phyloP scores from a whole-genome alignment of 2,113 vertebrate genomes.

The Eubucco bourcierii region DNA sequence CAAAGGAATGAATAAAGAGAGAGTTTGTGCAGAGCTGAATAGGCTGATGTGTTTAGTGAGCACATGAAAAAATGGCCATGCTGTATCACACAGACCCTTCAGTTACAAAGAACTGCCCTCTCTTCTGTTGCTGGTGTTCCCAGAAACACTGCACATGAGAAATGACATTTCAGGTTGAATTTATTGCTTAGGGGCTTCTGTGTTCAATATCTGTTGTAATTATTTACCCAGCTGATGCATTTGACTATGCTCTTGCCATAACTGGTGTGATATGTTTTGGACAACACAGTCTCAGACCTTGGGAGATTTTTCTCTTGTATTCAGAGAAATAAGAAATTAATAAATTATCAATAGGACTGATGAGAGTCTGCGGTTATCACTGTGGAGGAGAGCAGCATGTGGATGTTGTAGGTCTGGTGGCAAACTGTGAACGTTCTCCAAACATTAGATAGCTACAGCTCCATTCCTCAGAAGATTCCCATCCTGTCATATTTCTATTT shows the following conservation, averaged over 20 bases:
- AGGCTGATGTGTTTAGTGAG: neutral
- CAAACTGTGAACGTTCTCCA: neutral
- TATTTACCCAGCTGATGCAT: neutral
- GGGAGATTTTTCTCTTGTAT: neutral
- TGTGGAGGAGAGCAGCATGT: neutral
- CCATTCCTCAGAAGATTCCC: neutral
- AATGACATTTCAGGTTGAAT: neutral
- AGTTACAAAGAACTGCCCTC: neutral
- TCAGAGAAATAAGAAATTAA: neutral
- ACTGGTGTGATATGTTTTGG: neutral
- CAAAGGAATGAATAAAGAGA: constrained; percentile 18
- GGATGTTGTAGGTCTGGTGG: neutral
- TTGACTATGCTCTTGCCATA: neutral
- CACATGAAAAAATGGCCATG: neutral
- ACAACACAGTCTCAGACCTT: neutral
- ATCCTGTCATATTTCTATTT: neutral
- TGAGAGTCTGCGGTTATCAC: neutral
- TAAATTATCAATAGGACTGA: neutral
- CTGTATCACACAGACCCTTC: neutral
- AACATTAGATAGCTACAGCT: neutral
- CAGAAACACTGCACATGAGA: neutral
- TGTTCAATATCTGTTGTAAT: neutral
- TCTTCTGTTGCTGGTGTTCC: neutral
- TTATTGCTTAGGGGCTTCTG: neutral
- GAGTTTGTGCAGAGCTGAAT: neutral